Conservation (phyloP, 2,888 invertebrate genomes). For the Ramazzottius varieornatus region DNA sequence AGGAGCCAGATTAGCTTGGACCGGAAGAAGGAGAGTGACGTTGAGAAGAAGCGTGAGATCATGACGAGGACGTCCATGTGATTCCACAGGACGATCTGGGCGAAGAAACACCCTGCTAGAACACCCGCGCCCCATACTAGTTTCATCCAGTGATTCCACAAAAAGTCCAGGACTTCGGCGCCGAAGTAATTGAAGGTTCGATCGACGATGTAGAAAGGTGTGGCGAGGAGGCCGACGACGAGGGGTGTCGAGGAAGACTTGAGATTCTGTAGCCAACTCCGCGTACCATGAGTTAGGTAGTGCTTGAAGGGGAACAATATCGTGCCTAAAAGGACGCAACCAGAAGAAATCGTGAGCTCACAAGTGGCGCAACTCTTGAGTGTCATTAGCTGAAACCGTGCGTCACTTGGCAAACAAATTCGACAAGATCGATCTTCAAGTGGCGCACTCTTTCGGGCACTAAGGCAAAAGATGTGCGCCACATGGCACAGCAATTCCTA, state of each 20-base stretch:
- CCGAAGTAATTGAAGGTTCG: background rate
- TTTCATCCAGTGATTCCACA: background rate
- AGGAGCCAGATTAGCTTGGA: background rate
- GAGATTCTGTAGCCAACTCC: background rate
- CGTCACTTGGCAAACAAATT: no score
- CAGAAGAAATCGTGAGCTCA: no score
- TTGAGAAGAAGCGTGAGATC: background rate
- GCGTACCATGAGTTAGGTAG: background rate
- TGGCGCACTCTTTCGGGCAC: no score
- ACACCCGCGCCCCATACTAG: background rate
- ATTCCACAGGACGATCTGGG: background rate
- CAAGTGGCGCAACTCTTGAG: no score
- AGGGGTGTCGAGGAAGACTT: background rate
- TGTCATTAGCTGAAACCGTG: no score
- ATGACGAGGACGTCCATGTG: background rate
- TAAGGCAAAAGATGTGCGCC: no score
- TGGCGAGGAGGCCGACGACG: background rate
- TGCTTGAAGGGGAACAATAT: background rate
- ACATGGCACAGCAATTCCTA: no score
- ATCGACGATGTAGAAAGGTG: background rate
- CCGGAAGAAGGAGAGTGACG: background rate
- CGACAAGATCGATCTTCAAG: no score
- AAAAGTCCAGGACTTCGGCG: background rate
- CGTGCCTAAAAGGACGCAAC: no score
- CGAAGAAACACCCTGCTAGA: background rate